Percentiles rank a stretch among this genome's conserved stretches.
phyloP scores from a whole-genome alignment of 2,113 vertebrate genomes.

The Hypocryptadius cinnamomeus region DNA sequence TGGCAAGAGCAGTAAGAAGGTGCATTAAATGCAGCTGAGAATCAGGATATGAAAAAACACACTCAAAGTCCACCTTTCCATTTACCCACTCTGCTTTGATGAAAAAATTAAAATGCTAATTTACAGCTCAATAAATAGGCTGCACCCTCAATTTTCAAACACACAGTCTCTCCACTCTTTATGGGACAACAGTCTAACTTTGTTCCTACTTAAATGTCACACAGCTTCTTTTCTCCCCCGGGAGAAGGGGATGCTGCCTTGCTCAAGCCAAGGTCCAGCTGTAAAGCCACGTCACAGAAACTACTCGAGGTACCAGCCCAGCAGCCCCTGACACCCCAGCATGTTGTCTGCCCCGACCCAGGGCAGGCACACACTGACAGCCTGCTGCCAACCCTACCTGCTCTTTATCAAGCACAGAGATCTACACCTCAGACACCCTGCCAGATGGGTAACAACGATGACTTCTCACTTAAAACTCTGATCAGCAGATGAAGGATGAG shows the following conservation, averaged over 20 bases:
- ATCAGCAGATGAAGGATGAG: slow-evolving; percentile 25
- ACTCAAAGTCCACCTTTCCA: background rate
- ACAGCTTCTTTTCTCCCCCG: background rate
- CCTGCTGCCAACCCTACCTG: background rate
- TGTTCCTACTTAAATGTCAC: background rate
- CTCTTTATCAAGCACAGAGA: background rate
- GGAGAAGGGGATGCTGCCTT: background rate
- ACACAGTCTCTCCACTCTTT: background rate
- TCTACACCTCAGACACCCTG: background rate
- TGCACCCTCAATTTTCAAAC: background rate
- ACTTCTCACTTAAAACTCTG: background rate
- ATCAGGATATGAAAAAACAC: background rate
- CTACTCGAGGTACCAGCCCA: background rate
- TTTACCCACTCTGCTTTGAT: background rate
- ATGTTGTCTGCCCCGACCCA: background rate
- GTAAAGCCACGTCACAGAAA: background rate
- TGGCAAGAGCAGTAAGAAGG: background rate
- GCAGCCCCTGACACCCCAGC: background rate
- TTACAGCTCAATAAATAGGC: background rate
- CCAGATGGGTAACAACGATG: background rate
- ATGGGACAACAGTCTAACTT: background rate
- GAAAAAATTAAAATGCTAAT: background rate
- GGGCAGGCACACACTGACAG: accelerated
- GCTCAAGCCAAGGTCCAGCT: background rate
- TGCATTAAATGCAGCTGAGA: background rate